Percentiles rank a stretch among this genome's conserved stretches.
These are phyloP conservation scores for Monochamus saltuarius DNA, from an alignment of 1,140 invertebrate species.

Conservation along the genomic window DNA sequence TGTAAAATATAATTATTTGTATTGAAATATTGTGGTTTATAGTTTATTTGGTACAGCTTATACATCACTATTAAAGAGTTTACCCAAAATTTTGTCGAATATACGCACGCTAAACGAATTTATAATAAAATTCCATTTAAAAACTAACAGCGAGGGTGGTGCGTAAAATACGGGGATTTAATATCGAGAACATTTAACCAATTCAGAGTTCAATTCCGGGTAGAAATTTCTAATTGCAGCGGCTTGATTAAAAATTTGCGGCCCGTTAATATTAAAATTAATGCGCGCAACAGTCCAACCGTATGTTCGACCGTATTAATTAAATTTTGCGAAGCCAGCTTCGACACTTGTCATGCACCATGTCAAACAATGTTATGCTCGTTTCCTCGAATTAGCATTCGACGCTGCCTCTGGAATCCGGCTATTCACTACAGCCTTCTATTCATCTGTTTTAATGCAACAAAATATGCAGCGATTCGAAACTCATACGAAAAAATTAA, in stretches of 20 bases:
- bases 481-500: too few species aligned
- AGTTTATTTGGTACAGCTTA: too few species aligned
- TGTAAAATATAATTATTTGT: too few species aligned
- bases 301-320: slow-evolving; percentile 25
- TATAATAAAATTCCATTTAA: slow-evolving; percentile 26
- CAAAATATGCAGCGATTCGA: too few species aligned
- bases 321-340: slow-evolving; percentile 24
- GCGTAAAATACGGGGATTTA: slow-evolving; percentile 16
- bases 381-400: slow-evolving; percentile 14
- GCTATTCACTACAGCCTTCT: slow-evolving; percentile 7
- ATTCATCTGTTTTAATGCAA: too few species aligned
- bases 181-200: slow-evolving; percentile 29
- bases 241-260: slow-evolving; percentile 36
- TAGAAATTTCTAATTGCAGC: slow-evolving; percentile 26
- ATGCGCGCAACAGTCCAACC: slow-evolving; percentile 26
- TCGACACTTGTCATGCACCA: slow-evolving; percentile 32
- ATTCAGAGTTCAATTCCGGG: slow-evolving; percentile 24
- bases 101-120: slow-evolving; percentile 7
- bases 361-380: slow-evolving; percentile 27
- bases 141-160: slow-evolving; percentile 20
- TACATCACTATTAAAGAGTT: too few species aligned
- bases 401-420: slow-evolving; percentile 9
- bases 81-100: too few species aligned
- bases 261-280: slow-evolving; percentile 35
- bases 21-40: too few species aligned